phyloP scores from a whole-genome alignment of 2,797 vertebrate genomes.

The Otolemur crassicaudatus region DNA sequence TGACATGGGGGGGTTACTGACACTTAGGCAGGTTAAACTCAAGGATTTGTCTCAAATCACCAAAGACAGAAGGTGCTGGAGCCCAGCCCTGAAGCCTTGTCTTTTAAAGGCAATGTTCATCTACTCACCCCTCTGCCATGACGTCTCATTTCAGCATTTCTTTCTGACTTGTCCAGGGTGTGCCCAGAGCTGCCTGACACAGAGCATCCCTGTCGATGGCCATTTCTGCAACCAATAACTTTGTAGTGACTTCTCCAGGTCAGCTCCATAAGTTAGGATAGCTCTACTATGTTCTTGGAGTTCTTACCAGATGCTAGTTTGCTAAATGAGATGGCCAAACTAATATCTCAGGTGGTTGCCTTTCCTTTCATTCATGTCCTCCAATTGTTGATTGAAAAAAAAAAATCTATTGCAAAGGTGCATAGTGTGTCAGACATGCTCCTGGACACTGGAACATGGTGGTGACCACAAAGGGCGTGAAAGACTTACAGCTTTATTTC shows the following conservation, averaged over 20 bases:
- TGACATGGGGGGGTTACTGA: neutral
- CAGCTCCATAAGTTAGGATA: neutral
- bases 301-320: neutral
- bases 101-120: neutral
- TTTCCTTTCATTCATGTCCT: neutral
- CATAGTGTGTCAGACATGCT: neutral
- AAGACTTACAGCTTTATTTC: neutral
- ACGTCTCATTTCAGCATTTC: neutral
- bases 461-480: neutral
- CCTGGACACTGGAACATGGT: neutral
- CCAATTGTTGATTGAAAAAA: neutral
- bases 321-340: neutral
- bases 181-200: neutral
- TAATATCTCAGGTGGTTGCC: neutral
- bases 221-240: neutral
- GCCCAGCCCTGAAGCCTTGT: neutral
- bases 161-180: neutral
- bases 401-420: neutral
- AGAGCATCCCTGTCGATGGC: neutral
- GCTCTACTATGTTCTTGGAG: neutral
- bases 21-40: neutral
- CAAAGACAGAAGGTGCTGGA: neutral
- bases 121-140: neutral
- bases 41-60: neutral
- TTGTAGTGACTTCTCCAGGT: neutral